Evolutionary conservation across 2,113 vertebrate species (phyloP), one percentile per base, ranked within the genome.

Genomic region (Pyxicephalus adspersus): DNA sequence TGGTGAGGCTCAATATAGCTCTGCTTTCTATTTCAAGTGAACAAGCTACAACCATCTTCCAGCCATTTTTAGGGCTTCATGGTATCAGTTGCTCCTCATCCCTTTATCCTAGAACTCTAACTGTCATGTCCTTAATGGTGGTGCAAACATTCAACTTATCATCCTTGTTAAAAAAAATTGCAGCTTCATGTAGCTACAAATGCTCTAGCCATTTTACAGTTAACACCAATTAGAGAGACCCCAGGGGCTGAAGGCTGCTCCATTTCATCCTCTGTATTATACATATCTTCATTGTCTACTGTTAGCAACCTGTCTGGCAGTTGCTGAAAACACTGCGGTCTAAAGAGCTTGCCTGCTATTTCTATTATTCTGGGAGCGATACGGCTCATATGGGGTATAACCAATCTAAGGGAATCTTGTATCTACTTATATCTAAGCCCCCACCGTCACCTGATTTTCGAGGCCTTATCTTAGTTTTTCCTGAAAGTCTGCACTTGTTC

Each of bases 401-500:
- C 50, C 45, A 73, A 60, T 74, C 45, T 15, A 29, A 45, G 61
- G 79, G 60, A 74, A 74, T 81, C 70, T 28, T n/a, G n/a, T n/a
- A n/a, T n/a, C 29, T 57, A 50, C 50, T 74, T 70, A 65, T 65
- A 74, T 81, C 68, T 65, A n/a, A 50, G 34, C 60, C 60, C 68
- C 68, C 55, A 34, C 68, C 22, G 61, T 29, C 57, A 65, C 70
- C 64, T 64, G 28, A 65, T 74, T 81, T 66, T 65, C 25, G 8
- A 50, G 29, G 18, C 79, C 79, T 81, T 81, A 81, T 74, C 79
- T 74, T 45, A 45, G 70, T 57, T 81, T 13, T 57, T 65, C 79
- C 79, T 81, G 68, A 74, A 74, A 81, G 79, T 17, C 61, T 81
- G 79, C 74, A 70, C 79, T 81, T 81, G 79, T 81, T 81, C 79